Conservation (phyloP, 2,113 vertebrate species). For the Xiphophorus couchianus region DNA sequence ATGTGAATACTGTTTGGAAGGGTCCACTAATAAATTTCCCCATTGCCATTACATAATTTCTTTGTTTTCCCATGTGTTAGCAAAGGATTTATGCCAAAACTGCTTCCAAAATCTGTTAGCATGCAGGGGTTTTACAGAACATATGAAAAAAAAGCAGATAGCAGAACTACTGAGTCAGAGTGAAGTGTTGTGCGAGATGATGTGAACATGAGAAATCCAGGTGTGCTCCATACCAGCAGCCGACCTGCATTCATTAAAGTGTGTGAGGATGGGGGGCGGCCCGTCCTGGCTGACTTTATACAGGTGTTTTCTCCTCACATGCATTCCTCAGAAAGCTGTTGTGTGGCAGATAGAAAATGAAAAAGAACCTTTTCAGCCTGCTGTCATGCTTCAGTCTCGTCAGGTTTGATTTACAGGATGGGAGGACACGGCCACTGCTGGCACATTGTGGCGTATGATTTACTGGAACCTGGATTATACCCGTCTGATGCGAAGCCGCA, state of each 20-base stretch:
- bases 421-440: slow-evolving; percentile 23
- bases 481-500: slow-evolving; percentile 7
- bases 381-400: slow-evolving; percentile 41
- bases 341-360: slow-evolving; percentile 32
- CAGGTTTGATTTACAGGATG: slow-evolving; percentile 54
- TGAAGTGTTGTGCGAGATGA: slow-evolving; percentile 23
- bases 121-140: slow-evolving; percentile 8
- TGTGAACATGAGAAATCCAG: slow-evolving; percentile 58
- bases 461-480: slow-evolving; percentile 41
- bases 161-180: slow-evolving; percentile 23
- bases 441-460: slow-evolving; percentile 45
- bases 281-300: slow-evolving; percentile 29
- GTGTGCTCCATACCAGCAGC: slow-evolving; percentile 66
- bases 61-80: slow-evolving; percentile 52
- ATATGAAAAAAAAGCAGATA: neutral
- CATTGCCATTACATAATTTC: slow-evolving; percentile 23
- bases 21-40: slow-evolving; percentile 32
- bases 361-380: slow-evolving; percentile 22
- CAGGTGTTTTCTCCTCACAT: slow-evolving; percentile 55
- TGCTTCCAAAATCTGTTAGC: slow-evolving; percentile 30
- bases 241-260: slow-evolving; percentile 62
- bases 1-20: slow-evolving; percentile 20
- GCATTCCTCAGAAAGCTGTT: slow-evolving; percentile 52
- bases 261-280: slow-evolving; percentile 64
- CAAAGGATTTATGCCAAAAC: slow-evolving; percentile 10